Percentiles rank a stretch among this genome's conserved stretches.
Conservation (phyloP, 2,888 invertebrate species). For the Plemyria rubiginata region DNA sequence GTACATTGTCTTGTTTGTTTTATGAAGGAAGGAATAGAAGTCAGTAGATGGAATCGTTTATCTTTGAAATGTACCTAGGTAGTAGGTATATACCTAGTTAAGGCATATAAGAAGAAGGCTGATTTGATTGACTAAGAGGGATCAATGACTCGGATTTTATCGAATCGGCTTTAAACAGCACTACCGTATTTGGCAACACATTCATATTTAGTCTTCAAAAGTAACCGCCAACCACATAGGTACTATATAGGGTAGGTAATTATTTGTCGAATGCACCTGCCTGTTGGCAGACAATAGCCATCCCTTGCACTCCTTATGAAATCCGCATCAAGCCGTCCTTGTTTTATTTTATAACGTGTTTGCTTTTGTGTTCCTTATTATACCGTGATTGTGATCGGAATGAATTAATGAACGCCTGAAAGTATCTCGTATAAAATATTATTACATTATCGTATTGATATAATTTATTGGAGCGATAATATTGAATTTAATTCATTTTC, state of each 20-base stretch:
- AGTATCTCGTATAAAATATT: constrained; percentile 41
- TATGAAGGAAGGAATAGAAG: too few species aligned
- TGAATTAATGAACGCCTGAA: constrained; percentile 51
- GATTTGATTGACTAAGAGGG: too few species aligned
- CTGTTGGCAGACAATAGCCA: constrained; percentile 32
- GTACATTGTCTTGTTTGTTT: too few species aligned
- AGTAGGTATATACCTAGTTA: too few species aligned
- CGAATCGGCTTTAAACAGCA: too few species aligned
- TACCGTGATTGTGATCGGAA: constrained; percentile 54
- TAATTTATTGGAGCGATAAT: constrained; percentile 18
- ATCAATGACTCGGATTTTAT: too few species aligned
- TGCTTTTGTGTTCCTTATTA: constrained; percentile 53
- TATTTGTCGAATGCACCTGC: constrained; percentile 49
- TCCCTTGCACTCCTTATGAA: constrained; percentile 37
- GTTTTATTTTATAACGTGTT: constrained; percentile 44
- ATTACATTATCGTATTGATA: constrained; percentile 32
- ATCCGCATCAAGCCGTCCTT: constrained; percentile 40
- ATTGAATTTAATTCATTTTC: constrained; percentile 5
- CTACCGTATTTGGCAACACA: constrained; percentile 10
- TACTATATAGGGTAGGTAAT: too few species aligned
- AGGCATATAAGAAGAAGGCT: too few species aligned
- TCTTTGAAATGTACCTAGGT: too few species aligned
- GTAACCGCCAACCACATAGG: constrained; percentile 28
- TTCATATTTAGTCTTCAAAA: constrained; percentile 19
- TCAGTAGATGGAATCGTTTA: too few species aligned